Percentiles rank a stretch among this genome's conserved stretches.
These are phyloP conservation scores for Oxyruncus cristatus DNA, from an alignment of 2,113 vertebrate species.

Conservation along the genomic window DNA sequence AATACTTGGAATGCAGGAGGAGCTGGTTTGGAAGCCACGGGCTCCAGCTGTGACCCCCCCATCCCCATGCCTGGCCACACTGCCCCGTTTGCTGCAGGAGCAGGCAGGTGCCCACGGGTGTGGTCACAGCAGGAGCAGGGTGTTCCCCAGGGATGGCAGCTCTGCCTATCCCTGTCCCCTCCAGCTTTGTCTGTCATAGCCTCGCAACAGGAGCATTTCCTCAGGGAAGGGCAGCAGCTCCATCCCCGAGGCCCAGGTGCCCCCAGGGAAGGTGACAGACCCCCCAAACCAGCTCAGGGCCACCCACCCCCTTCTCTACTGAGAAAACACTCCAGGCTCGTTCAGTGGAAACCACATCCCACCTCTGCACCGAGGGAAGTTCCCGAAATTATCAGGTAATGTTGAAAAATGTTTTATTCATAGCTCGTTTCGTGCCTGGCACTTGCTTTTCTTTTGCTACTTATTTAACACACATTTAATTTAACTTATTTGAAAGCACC, in stretches of 20 bases:
- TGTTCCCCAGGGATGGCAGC: neutral
- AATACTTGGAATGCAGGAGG: neutral
- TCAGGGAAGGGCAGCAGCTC: rapidly evolving
- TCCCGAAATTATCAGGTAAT: neutral
- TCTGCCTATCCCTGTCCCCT: neutral
- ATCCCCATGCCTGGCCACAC: rapidly evolving
- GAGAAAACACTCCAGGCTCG: neutral
- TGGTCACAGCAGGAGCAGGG: rapidly evolving
- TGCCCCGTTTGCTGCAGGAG: rapidly evolving
- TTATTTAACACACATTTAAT: slow-evolving; percentile 12
- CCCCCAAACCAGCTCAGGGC: neutral
- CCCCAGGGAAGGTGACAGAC: rapidly evolving
- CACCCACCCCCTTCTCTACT: rapidly evolving
- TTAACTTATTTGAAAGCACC: neutral
- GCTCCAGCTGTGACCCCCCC: neutral
- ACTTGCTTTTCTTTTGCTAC: neutral
- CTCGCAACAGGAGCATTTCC: neutral
- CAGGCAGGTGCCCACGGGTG: rapidly evolving
- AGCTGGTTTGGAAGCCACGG: neutral
- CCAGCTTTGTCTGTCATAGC: neutral
- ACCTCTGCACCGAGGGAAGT: neutral
- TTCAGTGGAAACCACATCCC: neutral
- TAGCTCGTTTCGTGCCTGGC: neutral
- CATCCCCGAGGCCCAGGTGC: rapidly evolving
- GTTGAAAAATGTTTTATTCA: neutral